Percentiles rank a stretch among this genome's conserved stretches.
Conservation (phyloP, 2,113 vertebrate species). For the Charina bottae region DNA sequence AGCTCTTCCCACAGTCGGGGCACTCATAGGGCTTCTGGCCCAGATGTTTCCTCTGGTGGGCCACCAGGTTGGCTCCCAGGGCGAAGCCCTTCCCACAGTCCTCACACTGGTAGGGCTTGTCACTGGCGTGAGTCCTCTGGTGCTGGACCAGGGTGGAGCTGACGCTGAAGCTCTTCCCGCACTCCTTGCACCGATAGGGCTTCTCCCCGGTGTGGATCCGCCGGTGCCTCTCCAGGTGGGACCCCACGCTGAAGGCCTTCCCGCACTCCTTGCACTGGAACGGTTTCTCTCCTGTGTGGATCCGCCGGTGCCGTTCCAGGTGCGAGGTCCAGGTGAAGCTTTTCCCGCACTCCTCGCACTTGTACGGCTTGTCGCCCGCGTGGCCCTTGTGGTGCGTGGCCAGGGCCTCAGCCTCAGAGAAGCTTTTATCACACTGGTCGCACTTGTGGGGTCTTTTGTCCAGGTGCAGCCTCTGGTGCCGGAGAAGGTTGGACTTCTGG, state of each 20-base stretch:
- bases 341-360: conserved; percentile 92
- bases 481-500: conserved; percentile 67
- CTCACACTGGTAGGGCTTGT: conserved; percentile 77
- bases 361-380: conserved; percentile 89
- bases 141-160: conserved; percentile 79
- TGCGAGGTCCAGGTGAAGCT: conserved; percentile 92
- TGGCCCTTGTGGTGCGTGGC: background rate
- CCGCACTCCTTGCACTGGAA: conserved; percentile 82
- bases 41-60: conserved; percentile 81
- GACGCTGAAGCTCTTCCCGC: conserved; percentile 77
- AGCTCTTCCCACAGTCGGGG: conserved; percentile 82
- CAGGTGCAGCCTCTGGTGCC: conserved; percentile 64
- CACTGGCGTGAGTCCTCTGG: conserved; percentile 74
- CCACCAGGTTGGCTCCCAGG: conserved; percentile 70
- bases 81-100: conserved; percentile 83
- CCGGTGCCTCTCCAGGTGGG: conserved; percentile 78
- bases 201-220: conserved; percentile 76
- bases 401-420: conserved; percentile 15
- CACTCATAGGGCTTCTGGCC: conserved; percentile 84
- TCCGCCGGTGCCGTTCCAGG: conserved; percentile 91
- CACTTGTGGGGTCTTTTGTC: conserved; percentile 26
- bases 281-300: conserved; percentile 90
- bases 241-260: conserved; percentile 75
- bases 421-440: conserved; percentile 17
- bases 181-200: conserved; percentile 76